Percentiles rank a stretch among this genome's conserved stretches.
phyloP scores from a whole-genome alignment of 2,888 invertebrate genomes.

The Microctonus brassicae region DNA sequence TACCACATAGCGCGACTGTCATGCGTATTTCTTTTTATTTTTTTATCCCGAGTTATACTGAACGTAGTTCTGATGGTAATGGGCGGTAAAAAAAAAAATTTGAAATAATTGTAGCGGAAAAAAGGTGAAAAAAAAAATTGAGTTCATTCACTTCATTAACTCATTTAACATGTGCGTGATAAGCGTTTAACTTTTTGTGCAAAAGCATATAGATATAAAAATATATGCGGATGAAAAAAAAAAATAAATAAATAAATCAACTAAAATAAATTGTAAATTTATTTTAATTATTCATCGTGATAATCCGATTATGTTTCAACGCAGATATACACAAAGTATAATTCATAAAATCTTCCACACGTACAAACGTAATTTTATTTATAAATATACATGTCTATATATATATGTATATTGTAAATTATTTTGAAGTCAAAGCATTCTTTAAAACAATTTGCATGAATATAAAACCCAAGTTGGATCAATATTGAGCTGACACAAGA shows the following conservation, averaged over 20 bases:
- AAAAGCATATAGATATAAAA: not conserved
- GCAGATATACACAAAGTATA: no score
- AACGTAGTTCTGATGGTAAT: not conserved
- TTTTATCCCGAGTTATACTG: not conserved
- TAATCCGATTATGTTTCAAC: not conserved
- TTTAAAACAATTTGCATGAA: not conserved
- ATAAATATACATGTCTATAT: no score
- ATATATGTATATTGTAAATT: not conserved
- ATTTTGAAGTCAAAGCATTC: not conserved
- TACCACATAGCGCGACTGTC: not conserved
- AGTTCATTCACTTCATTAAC: constrained; percentile 2
- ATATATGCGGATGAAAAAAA: constrained; percentile 15
- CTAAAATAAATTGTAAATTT: not conserved
- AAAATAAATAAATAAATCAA: constrained; percentile 13
- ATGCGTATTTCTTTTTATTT: not conserved
- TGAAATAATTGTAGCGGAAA: constrained; percentile 5
- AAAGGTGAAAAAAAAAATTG: not conserved
- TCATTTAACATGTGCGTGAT: constrained; percentile 6
- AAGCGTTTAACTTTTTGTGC: not conserved
- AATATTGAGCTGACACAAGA: constrained; percentile 2
- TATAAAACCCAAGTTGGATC: not conserved
- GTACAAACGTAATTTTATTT: no score
- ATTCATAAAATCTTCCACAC: no score
- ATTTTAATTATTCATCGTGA: constrained; percentile 18
- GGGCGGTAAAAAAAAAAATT: not conserved